Evolutionary conservation across 2,888 invertebrate species (phyloP), one percentile per base, ranked within the genome.

Genomic region (Melieria crassipennis): DNA sequence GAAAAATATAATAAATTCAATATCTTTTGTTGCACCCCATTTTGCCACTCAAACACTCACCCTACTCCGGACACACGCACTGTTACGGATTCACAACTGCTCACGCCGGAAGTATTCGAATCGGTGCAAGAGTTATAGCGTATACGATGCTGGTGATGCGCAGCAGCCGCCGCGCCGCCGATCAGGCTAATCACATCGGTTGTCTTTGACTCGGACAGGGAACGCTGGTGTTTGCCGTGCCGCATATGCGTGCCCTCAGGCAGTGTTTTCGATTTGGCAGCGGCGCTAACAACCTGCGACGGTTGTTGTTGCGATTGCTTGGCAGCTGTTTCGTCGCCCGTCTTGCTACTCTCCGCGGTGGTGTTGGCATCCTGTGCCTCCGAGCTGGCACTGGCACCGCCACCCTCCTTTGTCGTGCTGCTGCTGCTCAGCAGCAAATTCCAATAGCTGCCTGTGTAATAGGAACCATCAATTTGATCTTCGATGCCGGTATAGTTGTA

Each of bases 81-180:
- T 45, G 90, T 88, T 65, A 91, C 91, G 2, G 93, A 94, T 84
- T 94, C 94, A 79, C 92, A 92, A 70, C 94, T 94, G 86, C 94
- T 93, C 42, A 94, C 92, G 57, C 94, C 94, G 74, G 94, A 94
- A 0, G 93, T 94, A 71, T 92, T 93, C 2, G 94, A 94, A 82
- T 94, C 94, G n/a, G 91, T 91, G 79, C 90, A 88, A 1, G 89
- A 89, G 83, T 88, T 89, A 75, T 89, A 88, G n/a, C 90, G 85
- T 84, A 90, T 83, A 82, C 89, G 77, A 87, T 89, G 82, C 82
- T 87, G 85, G 84, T 82, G 79, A 55, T 76, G 74, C 65, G 74
- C 73, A 45, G 73, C 65, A n/a, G 77, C 73, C 50, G 50, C 73
- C 45, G 60, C 69, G 62, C 81, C 82, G 43, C 80, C 79, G 10